Evolutionary conservation across 2,797 vertebrate genomes (phyloP), one percentile per base, ranked within the genome.

Genomic region (Muscicapa striata): DNA sequence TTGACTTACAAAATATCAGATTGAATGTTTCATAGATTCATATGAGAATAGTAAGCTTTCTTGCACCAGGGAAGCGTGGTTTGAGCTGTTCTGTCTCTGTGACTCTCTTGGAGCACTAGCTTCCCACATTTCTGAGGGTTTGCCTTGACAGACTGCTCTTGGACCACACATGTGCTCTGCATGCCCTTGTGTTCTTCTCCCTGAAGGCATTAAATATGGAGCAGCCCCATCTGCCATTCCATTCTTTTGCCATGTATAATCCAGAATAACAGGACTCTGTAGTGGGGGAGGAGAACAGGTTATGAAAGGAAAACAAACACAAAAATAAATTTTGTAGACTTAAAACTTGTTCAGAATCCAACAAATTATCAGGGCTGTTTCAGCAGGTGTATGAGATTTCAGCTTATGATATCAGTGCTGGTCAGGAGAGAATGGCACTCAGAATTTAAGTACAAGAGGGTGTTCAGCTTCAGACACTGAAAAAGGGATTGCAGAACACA

Each of bases 121-220:
- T 30, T 79, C 27, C 34, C 21, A 18, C 7, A 13, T 45, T 54
- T 63, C 55, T 73, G 32, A 90, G 20, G n/a, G 15, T 74, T 69
- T 86, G 67, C 73, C 49, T 67, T 70, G 66, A 70, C 74, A 89
- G 68, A 29, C 80, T 49, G 84, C 68, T 84, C 62, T 45, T 83
- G 76, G 62, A 81, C 76, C 45, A 69, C 76, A 87, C 62, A 4
- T 27, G 32, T 73, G 54, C 52, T 82, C 78, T 55, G 72, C 77
- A 61, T 57, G 36, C 68, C 54, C 58, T 85, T 74, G 81, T 11
- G 2, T 64, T 90, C 55, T 68, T 69, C 70, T 87, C 81, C 90
- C 93, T 2, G 5, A 68, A 70, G 88, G 92, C 90, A 92, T 92
- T 82, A 90, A 94, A 94, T 86, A 81, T 81, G 79, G 82, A 94